Evolutionary conservation across 2,797 vertebrate genomes (phyloP), one percentile per base, ranked within the genome.

Genomic region (Ficedula albicollis): DNA sequence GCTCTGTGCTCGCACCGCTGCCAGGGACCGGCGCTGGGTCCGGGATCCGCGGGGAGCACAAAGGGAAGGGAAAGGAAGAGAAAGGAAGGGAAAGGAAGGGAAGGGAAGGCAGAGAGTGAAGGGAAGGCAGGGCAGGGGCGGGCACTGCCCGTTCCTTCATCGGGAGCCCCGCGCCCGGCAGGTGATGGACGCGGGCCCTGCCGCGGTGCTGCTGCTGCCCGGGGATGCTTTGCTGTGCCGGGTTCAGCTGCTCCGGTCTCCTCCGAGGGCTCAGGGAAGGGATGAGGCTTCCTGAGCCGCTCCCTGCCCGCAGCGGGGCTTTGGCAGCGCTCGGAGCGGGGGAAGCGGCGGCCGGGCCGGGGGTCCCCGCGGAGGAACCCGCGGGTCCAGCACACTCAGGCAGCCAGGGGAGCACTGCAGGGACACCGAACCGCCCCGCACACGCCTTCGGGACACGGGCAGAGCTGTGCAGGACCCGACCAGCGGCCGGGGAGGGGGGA

Each of bases 211-310:
- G n/a, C 41, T 26, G n/a, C 72, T 23, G 52, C 10, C 62, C 7
- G 8, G 48, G 29, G 82, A 48, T 58, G 84, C 74, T 13, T 1
- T 1, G 38, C 3, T 1, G n/a, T 4, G 15, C 10, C 21, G 34
- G 14, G n/a, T 44, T 59, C 60, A 3, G 66, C 51, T 1, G 43
- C 10, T 54, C 23, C 13, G 51, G 1, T 51, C 32, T 8, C 9
- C 80, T 26, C 55, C 0, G 27, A 17, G 29, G 6, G 38, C 5
- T 25, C 64, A 1, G 12, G 18, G 4, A 8, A 6, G 8, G 2
- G 2, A 4, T 10, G 6, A 3, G 0, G 4, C 36, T 20, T 39
- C 36, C 8, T 0, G 39, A 46, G 48, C 3, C 10, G 1, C 58
- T 64, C 30, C 16, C n/a, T 25, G 11, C 7, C n/a, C 25, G 2